phyloP scores from a whole-genome alignment of 92 coral and sea anemone species.

The Siderastrea radians region DNA sequence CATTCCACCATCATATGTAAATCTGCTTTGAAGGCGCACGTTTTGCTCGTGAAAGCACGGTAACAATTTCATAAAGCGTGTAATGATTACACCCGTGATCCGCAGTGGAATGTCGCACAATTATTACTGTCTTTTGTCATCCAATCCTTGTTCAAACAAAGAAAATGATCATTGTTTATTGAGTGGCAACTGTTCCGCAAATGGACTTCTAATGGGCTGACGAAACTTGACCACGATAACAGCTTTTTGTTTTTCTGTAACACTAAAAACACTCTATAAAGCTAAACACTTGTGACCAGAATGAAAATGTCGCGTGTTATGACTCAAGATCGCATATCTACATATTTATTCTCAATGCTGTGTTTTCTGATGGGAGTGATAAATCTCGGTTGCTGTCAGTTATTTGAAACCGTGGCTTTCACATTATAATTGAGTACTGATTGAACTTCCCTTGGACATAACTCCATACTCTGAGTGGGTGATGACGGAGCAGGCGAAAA shows the following conservation, averaged over 20 bases:
- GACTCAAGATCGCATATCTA: background rate
- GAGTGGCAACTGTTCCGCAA: background rate
- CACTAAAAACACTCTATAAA: background rate
- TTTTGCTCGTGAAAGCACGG: constrained; percentile 2
- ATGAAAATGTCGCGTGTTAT: background rate
- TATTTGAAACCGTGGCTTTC: constrained; percentile 14
- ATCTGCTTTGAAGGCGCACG: constrained; percentile 7
- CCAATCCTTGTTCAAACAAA: constrained; percentile 19
- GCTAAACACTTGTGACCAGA: background rate
- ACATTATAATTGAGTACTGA: background rate
- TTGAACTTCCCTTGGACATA: background rate
- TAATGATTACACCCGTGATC: constrained; percentile 15
- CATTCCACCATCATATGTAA: background rate
- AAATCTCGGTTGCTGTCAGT: constrained; percentile 3
- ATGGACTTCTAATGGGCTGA: constrained; percentile 22
- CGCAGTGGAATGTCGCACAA: constrained; percentile 27
- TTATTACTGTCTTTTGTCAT: constrained; percentile 6
- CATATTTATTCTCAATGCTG: background rate
- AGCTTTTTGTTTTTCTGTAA: background rate
- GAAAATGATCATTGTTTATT: constrained; percentile 26
- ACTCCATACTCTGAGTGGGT: background rate
- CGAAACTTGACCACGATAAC: background rate
- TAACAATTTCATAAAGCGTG: constrained; percentile 7
- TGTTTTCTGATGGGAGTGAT: background rate
- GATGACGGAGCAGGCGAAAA: background rate